Evolutionary conservation across 2,888 invertebrate genomes (phyloP), one percentile per base, ranked within the genome.

Genomic region (Hydroisotoma schaefferi): DNA sequence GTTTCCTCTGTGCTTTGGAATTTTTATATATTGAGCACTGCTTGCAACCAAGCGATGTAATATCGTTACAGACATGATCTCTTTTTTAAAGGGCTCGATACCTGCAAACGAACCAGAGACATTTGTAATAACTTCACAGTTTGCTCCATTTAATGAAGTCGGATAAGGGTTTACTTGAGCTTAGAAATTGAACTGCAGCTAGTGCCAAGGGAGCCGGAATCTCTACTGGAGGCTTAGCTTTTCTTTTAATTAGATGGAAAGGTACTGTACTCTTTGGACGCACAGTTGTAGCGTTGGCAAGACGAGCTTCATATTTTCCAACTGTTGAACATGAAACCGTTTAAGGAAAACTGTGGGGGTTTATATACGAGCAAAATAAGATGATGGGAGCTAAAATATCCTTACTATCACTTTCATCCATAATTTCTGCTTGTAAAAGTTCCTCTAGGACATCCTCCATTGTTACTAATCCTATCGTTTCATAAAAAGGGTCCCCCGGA

Each of bases 371-470:
- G n/a, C n/a, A n/a, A n/a, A n/a, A n/a, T n/a, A n/a, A n/a, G n/a
- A n/a, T n/a, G 5, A 20, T 8, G n/a, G n/a, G 8, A 40, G n/a
- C 15, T 33, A 26, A 86, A n/a, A n/a, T n/a, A n/a, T n/a, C n/a
- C 76, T 92, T 86, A 8, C 94, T 93, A 77, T 98, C 98, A 0
- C 94, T 97, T 78, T 98, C 98, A 76, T 99, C 98, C 70, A 95
- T 87, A 73, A 99, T 99, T 80, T 99, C 98, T 0, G 94, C 88
- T 76, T 98, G 95, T 67, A 98, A 92, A 74, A 98, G 84, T 78
- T 98, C 97, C 75, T 98, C 97, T 67, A 98, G 94, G 58, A 98
- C 94, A 79, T 98, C 97, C 76, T 98, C 98, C 48, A 99, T 79
- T 0, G 98, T 99, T n/a, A 98, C 89, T 59, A 98, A 82, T 0